Evolutionary conservation across 2,888 invertebrate species (phyloP).

Genomic region (Pachymerium ferrugineum): DNA sequence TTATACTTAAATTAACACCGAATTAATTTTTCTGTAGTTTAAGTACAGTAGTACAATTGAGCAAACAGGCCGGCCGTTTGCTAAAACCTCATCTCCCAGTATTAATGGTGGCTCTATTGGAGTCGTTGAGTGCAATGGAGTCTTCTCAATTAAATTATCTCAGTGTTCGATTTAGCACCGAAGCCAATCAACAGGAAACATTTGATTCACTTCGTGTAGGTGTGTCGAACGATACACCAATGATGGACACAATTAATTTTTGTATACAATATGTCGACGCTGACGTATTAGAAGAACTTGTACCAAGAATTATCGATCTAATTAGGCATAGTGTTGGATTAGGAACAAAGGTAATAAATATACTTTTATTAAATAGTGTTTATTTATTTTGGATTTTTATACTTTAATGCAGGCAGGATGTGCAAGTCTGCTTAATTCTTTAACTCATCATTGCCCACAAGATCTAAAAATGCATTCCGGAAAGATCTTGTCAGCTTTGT

Average conservation of each 20-base stretch:
- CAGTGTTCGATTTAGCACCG: slow-evolving; percentile 65
- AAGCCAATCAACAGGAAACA: slow-evolving; percentile 65
- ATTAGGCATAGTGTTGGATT: slow-evolving; percentile 72
- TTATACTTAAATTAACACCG: not conserved
- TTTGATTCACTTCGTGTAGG: slow-evolving; percentile 74
- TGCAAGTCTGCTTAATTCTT: slow-evolving; percentile 46
- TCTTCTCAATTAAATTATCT: slow-evolving; percentile 71
- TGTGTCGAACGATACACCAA: slow-evolving; percentile 76
- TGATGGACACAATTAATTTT: slow-evolving; percentile 70
- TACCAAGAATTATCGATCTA: slow-evolving; percentile 67
- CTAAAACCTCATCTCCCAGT: slow-evolving; percentile 73
- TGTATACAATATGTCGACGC: slow-evolving; percentile 69
- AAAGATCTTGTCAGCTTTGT: slow-evolving; percentile 59
- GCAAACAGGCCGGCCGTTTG: slow-evolving; percentile 69
- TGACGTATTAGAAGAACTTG: slow-evolving; percentile 67
- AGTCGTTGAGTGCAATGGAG: slow-evolving; percentile 69
- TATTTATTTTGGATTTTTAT: slow-evolving; percentile 1
- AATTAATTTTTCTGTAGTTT: slow-evolving; percentile 55
- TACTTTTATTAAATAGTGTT: too few relatives aligned
- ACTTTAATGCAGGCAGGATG: slow-evolving; percentile 44
- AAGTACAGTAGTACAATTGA: slow-evolving; percentile 77
- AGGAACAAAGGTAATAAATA: slow-evolving; percentile 63
- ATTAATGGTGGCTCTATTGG: slow-evolving; percentile 75
- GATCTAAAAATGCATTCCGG: slow-evolving; percentile 58
- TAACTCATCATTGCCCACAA: slow-evolving; percentile 47